Conservation (phyloP, 1,140 invertebrate species). For the Eupeodes corollae region DNA sequence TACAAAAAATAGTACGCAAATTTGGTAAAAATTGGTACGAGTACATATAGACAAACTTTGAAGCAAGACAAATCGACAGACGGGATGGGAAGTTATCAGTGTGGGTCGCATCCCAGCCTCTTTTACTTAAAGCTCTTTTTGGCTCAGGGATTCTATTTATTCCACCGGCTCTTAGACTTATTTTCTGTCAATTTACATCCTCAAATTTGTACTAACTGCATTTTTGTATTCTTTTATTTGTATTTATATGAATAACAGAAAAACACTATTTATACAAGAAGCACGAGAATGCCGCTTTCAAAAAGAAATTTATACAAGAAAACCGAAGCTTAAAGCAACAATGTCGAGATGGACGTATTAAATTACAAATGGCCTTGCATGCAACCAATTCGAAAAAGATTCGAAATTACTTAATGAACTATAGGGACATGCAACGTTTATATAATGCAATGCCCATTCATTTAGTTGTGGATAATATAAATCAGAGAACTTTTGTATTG, state of each 20-base stretch:
- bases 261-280: conserved; percentile 11
- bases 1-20: too few species aligned
- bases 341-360: conserved; percentile 25
- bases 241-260: background rate
- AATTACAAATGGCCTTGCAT: conserved; percentile 22
- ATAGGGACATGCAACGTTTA: conserved; percentile 28
- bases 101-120: too few species aligned
- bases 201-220: too few species aligned
- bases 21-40: too few species aligned
- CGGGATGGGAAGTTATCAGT: too few species aligned
- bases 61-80: too few species aligned
- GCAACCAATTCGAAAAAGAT: conserved; percentile 24
- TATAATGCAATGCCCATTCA: conserved; percentile 33
- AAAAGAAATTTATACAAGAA: conserved; percentile 15
- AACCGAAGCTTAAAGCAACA: conserved; percentile 22
- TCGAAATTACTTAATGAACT: conserved; percentile 23
- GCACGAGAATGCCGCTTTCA: conserved; percentile 23
- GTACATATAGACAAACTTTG: too few species aligned
- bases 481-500: conserved; percentile 32
- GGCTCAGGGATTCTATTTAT: too few species aligned
- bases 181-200: too few species aligned
- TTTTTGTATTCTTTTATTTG: too few species aligned
- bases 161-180: too few species aligned
- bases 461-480: conserved; percentile 29
- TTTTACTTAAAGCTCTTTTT: too few species aligned